phyloP scores from a whole-genome alignment of 2,888 invertebrate genomes.

The Trichacis sp. region DNA sequence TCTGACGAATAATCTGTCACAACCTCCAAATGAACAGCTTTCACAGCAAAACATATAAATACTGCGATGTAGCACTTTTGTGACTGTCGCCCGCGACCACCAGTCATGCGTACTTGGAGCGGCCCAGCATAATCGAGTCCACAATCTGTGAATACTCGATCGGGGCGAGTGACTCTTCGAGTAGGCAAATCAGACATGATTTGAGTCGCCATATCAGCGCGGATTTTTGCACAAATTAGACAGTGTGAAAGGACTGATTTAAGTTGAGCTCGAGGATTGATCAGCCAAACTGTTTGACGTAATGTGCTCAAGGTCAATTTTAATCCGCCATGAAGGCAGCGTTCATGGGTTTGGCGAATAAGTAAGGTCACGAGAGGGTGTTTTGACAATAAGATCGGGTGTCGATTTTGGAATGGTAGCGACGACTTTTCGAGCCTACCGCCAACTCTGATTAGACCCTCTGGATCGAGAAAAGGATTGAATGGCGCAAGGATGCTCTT shows the following conservation, averaged over 20 bases:
- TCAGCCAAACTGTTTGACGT: slow-evolving; percentile 8
- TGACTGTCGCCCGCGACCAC: slow-evolving; percentile 27
- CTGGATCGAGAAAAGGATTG: slow-evolving; percentile 6
- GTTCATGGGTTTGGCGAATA: background rate
- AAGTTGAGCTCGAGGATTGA: background rate
- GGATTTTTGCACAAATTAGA: slow-evolving; percentile 1
- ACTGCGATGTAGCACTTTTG: slow-evolving; percentile 44
- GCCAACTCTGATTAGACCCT: slow-evolving; percentile 1
- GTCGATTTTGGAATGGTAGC: background rate
- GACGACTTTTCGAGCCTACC: background rate
- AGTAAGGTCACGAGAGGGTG: background rate
- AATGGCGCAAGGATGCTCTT: background rate
- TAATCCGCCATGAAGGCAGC: slow-evolving; percentile 9
- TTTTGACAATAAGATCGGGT: background rate
- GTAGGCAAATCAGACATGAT: slow-evolving; percentile 6
- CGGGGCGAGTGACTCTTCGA: too few relatives aligned
- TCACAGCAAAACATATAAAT: slow-evolving; percentile 47
- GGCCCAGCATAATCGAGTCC: slow-evolving; percentile 41
- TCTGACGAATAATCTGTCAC: slow-evolving; percentile 43
- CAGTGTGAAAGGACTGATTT: slow-evolving; percentile 6
- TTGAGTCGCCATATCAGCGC: background rate
- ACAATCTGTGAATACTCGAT: too few relatives aligned
- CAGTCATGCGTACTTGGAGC: slow-evolving; percentile 15
- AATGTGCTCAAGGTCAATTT: slow-evolving; percentile 11
- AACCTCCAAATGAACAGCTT: slow-evolving; percentile 48